Base-by-base conservation (phyloP, 2,888 invertebrate species). In the Prostheceraeus crozeri region DNA sequence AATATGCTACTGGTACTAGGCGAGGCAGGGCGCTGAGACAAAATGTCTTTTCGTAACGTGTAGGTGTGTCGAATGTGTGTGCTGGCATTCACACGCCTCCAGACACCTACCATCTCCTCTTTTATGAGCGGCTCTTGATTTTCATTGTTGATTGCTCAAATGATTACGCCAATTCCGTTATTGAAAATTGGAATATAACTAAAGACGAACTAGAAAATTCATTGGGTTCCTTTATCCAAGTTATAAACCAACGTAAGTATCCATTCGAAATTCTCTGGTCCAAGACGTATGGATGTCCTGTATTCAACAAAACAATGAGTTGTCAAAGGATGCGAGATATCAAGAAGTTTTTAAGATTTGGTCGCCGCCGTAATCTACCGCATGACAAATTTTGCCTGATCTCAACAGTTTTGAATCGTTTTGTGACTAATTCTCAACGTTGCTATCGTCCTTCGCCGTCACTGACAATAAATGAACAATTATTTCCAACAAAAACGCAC, bases 381-480 rank as follows among this genome's bases (percentile, higher is more conserved):
- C 40, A 40, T 23, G 40, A 40, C 40, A 40, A 40, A 40, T 40
- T 40, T 40, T 40, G 40, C 40, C 40, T 40, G 19, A 40, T 40
- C 23, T 40, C 40, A 40, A 40, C 40, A 40, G 40, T 40, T 40
- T 40, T 40, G 19, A 21, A 40, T 40, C 40, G 40, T 40, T 40
- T 40, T 40, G 40, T 40, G 40, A 16, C 40, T 14, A 40, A 40
- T 33, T 33, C 33, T 33, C 33, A 33, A n/a, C 33, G n/a, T 40
- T 40, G 40, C 19, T 40, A 40, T 40, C 16, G 6, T 40, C 40
- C n/a, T 16, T 40, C 40, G 40, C 40, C 40, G 19, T 40, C n/a
- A 40, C 19, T 40, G 40, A 40, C 40, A 40, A 40, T 40, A 40
- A 21, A 40, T 40, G 40, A 40, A 21, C 40, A 40, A 40, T 11